Evolutionary conservation across 2,113 vertebrate genomes (phyloP).

Genomic region (Crypturellus undulatus): DNA sequence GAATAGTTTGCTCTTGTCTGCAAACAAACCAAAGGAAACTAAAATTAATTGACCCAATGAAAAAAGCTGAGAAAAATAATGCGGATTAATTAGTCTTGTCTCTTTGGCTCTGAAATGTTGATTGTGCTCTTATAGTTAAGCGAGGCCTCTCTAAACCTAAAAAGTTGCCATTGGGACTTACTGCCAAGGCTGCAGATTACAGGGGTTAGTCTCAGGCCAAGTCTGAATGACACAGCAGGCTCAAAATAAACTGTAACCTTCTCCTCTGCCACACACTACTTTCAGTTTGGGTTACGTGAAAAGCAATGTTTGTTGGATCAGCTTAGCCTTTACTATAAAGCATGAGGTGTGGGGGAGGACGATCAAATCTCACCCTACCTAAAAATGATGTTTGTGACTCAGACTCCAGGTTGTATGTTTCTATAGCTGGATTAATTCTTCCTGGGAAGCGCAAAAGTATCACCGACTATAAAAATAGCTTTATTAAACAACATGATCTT

Average conservation of each 20-base stretch:
- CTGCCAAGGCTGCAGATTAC: background rate
- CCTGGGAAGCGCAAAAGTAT: background rate
- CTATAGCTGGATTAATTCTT: background rate
- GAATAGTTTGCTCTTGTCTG: slow-evolving; percentile 38
- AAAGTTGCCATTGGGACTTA: background rate
- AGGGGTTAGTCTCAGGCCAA: background rate
- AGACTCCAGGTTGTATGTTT: background rate
- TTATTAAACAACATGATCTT: background rate
- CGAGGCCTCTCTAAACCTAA: background rate
- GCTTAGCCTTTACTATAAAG: slow-evolving; percentile 50
- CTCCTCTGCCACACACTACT: background rate
- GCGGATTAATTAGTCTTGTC: background rate
- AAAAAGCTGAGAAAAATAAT: background rate
- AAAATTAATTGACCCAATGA: slow-evolving; percentile 49
- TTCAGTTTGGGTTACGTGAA: background rate
- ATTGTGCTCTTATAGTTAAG: background rate
- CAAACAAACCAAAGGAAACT: slow-evolving; percentile 55
- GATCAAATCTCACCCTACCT: background rate
- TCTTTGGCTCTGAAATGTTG: background rate
- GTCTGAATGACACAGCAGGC: slow-evolving; percentile 24
- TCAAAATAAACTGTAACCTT: slow-evolving; percentile 50
- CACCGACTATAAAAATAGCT: background rate
- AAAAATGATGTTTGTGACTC: slow-evolving; percentile 22
- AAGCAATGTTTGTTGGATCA: background rate
- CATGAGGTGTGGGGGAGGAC: background rate